Base-by-base conservation (phyloP, 2,888 invertebrate species). In the Ophion costatus region DNA sequence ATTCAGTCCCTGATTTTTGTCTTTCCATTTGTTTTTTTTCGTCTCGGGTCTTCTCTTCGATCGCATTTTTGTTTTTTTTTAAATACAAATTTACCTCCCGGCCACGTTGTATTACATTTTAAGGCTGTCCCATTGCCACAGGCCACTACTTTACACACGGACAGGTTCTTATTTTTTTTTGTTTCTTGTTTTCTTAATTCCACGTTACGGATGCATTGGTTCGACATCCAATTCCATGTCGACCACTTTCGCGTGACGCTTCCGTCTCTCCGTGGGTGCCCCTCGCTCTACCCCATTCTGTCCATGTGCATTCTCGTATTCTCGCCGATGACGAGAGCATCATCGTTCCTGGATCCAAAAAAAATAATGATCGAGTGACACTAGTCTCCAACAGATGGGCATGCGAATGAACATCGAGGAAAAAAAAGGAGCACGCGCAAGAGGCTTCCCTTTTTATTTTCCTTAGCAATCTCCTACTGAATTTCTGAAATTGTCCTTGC, bases 151-250 rank as follows among this genome's bases (percentile, higher is more conserved):
- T 71, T 67, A 71, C 79, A 67, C 82, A 38, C 20, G 57, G 61
- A 76, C n/a, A 71, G 59, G 24, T 11, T 14, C 42, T 38, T 51
- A 6, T 69, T 78, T 17, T 33, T 57, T 56, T 20, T 63, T 61
- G 11, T 45, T 42, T 61, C n/a, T 22, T n/a, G 11, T 38, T 17
- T 57, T 67, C 38, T 71, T 22, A 45, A 56, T 78, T 59, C 22
- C 11, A 69, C 74, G 64, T 76, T 29, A 29, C 59, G 56, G 70
- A 75, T 51, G 20, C 77, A 71, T 56, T 80, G 24, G 78, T 85
- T 82, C 82, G 82, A 85, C 85, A 85, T 80, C 77, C 80, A 85
- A 80, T 85, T 85, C 80, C 85, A 82, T 85, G 85, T 85, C 85
- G 80, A 69, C 69, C 69, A 80, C 67, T 66, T 57, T 45, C 77